phyloP scores from a whole-genome alignment of 2,888 invertebrate genomes.

The Lycaena phlaeas region DNA sequence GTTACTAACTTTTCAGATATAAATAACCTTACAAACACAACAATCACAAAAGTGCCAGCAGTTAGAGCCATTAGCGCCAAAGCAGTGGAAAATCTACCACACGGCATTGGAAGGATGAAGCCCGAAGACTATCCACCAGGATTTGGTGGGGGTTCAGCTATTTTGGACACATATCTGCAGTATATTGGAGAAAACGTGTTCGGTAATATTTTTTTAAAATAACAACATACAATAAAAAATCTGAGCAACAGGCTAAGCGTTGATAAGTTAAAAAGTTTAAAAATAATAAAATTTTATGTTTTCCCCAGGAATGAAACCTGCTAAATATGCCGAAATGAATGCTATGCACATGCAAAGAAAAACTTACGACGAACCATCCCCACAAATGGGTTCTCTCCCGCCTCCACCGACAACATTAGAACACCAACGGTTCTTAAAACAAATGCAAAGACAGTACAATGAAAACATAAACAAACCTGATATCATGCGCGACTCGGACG shows the following conservation, averaged over 20 bases:
- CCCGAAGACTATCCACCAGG: conserved; percentile 81
- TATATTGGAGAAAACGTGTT: conserved; percentile 89
- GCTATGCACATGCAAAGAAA: conserved; percentile 71
- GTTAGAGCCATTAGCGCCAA: conserved; percentile 78
- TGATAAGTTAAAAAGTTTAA: too few species aligned
- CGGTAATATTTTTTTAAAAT: conserved; percentile 43
- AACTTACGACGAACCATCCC: conserved; percentile 72
- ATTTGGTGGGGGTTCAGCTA: conserved; percentile 81
- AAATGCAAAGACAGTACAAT: conserved; percentile 75
- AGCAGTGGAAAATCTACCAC: conserved; percentile 74
- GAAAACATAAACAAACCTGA: conserved; percentile 70
- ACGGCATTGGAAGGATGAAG: conserved; percentile 74
- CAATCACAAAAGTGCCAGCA: conserved; percentile 76
- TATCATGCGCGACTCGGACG: conserved; percentile 68
- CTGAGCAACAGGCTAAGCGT: too few species aligned
- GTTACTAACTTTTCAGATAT: conserved; percentile 53
- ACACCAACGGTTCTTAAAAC: conserved; percentile 76
- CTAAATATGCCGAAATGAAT: conserved; percentile 84
- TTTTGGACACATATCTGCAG: conserved; percentile 90
- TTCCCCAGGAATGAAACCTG: conserved; percentile 83
- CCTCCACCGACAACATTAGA: conserved; percentile 63
- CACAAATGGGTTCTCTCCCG: conserved; percentile 68
- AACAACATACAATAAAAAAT: not conserved
- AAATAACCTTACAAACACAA: conserved; percentile 74
- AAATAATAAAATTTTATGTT: too few species aligned